phyloP scores from a whole-genome alignment of 53 echinoderm and acorn worm species.

The Paracentrotus lividus region DNA sequence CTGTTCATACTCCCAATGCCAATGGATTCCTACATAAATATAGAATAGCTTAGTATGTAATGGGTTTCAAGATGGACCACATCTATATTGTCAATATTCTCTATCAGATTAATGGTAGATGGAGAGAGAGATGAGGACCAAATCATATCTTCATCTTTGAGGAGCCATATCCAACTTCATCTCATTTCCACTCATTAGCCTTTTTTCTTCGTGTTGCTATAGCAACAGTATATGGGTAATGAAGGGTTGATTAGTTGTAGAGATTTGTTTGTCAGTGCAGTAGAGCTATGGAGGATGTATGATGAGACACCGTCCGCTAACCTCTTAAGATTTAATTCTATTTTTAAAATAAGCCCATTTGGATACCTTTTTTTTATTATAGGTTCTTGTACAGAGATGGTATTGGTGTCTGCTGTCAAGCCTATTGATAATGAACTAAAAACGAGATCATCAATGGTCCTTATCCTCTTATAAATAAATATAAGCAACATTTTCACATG shows the following conservation, averaged over 20 bases:
- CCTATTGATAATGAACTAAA: too few relatives aligned
- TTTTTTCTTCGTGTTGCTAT: not conserved
- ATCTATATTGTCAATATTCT: not conserved
- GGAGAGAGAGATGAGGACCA: not conserved
- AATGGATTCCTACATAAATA: not conserved
- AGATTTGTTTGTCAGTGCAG: constrained; percentile 22
- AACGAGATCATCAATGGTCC: too few relatives aligned
- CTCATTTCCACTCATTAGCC: constrained; percentile 23
- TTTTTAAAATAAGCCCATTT: too few relatives aligned
- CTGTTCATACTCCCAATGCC: not conserved
- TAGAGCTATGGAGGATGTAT: constrained; percentile 8
- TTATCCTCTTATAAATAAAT: too few relatives aligned
- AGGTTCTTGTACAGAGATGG: too few relatives aligned
- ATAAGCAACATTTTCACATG: too few relatives aligned
- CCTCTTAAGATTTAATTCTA: too few relatives aligned
- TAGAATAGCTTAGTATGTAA: not conserved
- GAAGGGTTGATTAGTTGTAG: constrained; percentile 37
- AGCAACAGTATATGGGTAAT: not conserved
- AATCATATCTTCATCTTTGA: constrained; percentile 8
- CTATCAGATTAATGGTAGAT: not conserved
- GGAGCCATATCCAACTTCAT: constrained; percentile 3
- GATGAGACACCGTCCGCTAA: too few relatives aligned
- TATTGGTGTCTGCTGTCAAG: too few relatives aligned
- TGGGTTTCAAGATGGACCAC: not conserved
- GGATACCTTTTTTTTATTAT: too few relatives aligned